Evolutionary conservation across 1,140 invertebrate genomes (phyloP), one percentile per base, ranked within the genome.

Genomic region (Dufourea novaeangliae): DNA sequence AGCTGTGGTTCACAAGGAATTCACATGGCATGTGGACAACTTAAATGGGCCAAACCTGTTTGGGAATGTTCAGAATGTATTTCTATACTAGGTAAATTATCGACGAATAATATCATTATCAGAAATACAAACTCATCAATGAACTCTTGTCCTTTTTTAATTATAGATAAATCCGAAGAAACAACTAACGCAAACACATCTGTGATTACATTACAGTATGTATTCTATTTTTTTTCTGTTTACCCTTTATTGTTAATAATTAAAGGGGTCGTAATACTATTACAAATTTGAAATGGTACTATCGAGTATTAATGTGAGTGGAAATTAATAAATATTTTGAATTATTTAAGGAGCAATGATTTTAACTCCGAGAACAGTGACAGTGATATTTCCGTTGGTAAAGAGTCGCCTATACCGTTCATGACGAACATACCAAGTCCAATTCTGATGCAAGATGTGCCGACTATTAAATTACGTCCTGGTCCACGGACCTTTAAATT

Each of bases 1-100:
- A 91, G 89, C 62, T 95, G 94, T 89, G 94, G 94, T 22, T 94
- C 94, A 0, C 92, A 93, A 85, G 94, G 94, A 34, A 93, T 92
- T 39, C 94, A 95, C 81, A 88, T 91, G 63, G 87, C 83, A 14
- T 95, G 94, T 87, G 91, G 89, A 27, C 71, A 86, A n/a, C 82
- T 91, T 6, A 92, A 90, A 82, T 91, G 79, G 84, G 44, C 59
- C 5, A 88, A 88, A 79, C 80, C 91, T 4, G 1, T 80, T 10
- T 93, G 92, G 92, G 88, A 92, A 52, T 93, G 92, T 69, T 25
- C 25, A 6, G 90, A 92, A 71, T 93, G 92, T 76, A 83, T 57
- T 59, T 64, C 75, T 56, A 92, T 92, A 66, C 46, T 90, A 67
- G 62, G 88, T 87, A 79, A 82, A 59, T 2, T 39, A 17, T 8